Base-by-base conservation (phyloP, 2,888 invertebrate species). In the Mylabris sibirica region DNA sequence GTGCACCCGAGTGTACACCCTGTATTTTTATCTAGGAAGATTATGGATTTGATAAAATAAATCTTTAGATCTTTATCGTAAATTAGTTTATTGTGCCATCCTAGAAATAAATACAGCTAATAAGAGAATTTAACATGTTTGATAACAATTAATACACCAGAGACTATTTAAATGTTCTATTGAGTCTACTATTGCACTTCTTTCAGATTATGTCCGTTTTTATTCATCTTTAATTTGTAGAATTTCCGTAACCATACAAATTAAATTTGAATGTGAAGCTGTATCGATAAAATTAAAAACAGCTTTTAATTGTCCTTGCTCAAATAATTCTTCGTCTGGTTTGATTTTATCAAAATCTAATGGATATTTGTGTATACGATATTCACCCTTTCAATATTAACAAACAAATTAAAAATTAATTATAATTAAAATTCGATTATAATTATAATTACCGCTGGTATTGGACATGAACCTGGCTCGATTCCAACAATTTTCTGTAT, bases 41-140 rank as follows among this genome's bases (percentile, higher is more conserved):
- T n/a, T n/a, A n/a, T n/a, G n/a, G n/a, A n/a, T n/a, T n/a, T n/a
- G n/a, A n/a, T n/a, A n/a, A n/a, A n/a, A n/a, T n/a, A n/a, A n/a
- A n/a, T n/a, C n/a, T n/a, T n/a, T n/a, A n/a, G n/a, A n/a, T n/a
- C n/a, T n/a, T n/a, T n/a, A n/a, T n/a, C 84, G 78, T 73, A 83
- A 83, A 73, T 72, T 86, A 2, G 78, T 86, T 59, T 87, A 87
- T 72, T 83, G 84, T 67, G 87, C 87, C 53, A 79, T 87, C 66
- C 71, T 88, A 63, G 86, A 87, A 79, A 88, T 88, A 88, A 85
- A 87, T 72, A 80, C 84, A 1, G 80, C 82, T 34, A 80, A 6
- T 77, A 78, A 30, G 75, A 81, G 35, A 86, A 84, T 75, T 73
- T 78, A 6, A 81, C 79, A 53, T 85, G 86, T 72, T 78, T 85